Base-by-base conservation (phyloP, 2,113 vertebrate species). In the Cyphomyrus discorhynchus region DNA sequence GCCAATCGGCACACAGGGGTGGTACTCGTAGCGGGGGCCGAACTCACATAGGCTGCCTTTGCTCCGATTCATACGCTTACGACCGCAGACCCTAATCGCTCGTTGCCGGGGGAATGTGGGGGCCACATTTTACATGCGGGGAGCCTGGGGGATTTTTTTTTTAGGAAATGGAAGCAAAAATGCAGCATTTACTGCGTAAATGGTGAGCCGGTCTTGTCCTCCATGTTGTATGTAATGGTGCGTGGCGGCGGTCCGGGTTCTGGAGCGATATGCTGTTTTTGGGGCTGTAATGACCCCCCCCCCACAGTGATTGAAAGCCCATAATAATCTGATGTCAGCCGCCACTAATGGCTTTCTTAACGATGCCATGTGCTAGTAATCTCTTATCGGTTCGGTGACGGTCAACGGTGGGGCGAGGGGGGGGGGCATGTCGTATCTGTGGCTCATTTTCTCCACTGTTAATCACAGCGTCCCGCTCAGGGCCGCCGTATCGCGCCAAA, bases 311-410 rank as follows among this genome's bases (percentile, higher is more conserved):
- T 91, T 90, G 87, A 89, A 87, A 87, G 58, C 49, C 31, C 46
- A 86, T 46, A 11, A 9, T 89, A 58, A 87, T 89, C 87, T 89
- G 91, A 89, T 88, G 45, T 89, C 84, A 88, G 66, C 52, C 39
- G 13, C 53, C 35, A 42, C 11, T 52, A 82, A 90, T 89, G 47
- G 89, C 27, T 24, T 83, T 46, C 27, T 70, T 90, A 88, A 91
- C 39, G 82, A 83, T 42, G 86, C 89, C 89, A 90, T 90, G 90
- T 90, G 91, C 74, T 88, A 77, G 80, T 89, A 70, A 89, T 89
- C 35, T 84, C 85, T 70, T 84, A 82, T 50, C 45, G 52, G 62
- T 84, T 62, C 87, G n/a, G 52, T 90, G 82, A 89, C 87, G 88
- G 53, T 84, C 82, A 90, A 86, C 31, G 31, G 50, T 49, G 42